Evolutionary conservation across 2,113 vertebrate species (phyloP), one percentile per base, ranked within the genome.

Genomic region (Dunckerocampus dactyliophorus): DNA sequence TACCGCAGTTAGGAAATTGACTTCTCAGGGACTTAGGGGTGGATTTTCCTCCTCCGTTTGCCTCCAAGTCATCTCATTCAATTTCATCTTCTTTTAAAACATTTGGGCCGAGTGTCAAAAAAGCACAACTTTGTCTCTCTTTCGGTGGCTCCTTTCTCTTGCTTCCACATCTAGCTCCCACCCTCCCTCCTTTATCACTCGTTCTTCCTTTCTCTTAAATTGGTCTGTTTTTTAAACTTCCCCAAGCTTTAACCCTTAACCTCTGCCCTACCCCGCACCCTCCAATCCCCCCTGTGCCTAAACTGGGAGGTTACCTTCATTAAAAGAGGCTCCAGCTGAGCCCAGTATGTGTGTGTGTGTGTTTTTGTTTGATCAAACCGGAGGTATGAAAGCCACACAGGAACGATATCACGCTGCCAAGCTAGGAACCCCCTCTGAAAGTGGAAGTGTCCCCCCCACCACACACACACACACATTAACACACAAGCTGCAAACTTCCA

Each of bases 241-340:
- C 79, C 55, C 54, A 58, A 79, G 82, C 78, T 81, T 83, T 89
- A 88, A 89, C 87, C 87, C 85, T 75, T 84, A 69, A 83, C 74
- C 75, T 85, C 69, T 69, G 62, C 69, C 57, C 85, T 65, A 61
- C 19, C 47, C 17, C 47, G 6, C 47, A n/a, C 47, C n/a, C 53
- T 15, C n/a, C 47, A 6, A 14, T 17, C 46, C 47, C 19, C 3
- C 54, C 34, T 39, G 59, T 14, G 59, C 59, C 80, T 84, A 80
- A 79, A 85, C 70, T 72, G 43, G 82, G 76, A 82, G 72, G 82
- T 82, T 65, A 72, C 82, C 67, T 86, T 91, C 79, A 87, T 87
- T 88, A 88, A 88, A 83, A 88, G 75, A 72, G 85, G 80, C 47
- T 85, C 84, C 86, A 59, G 74, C 83, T 87, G 89, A 74, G 87